A percentile compares a stretch with the other conserved stretches of the same genome.
phyloP scores from a whole-genome alignment of 2,888 invertebrate genomes.

The Polymixis lichenea region DNA sequence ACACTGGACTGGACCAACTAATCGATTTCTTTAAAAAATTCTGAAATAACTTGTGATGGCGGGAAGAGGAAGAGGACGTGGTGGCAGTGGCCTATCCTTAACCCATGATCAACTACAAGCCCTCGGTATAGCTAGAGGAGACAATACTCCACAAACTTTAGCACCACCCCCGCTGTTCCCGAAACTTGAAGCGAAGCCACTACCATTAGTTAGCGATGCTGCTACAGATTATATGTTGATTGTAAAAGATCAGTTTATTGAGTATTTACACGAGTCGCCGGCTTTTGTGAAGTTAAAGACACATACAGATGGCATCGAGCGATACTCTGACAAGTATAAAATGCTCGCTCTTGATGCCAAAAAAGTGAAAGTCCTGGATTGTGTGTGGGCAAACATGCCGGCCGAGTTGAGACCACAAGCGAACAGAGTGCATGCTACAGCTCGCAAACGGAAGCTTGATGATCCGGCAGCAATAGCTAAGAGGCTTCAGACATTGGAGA shows the following conservation, averaged over 20 bases:
- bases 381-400: conserved; percentile 92
- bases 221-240: conserved; percentile 93
- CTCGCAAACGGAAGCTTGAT: conserved; percentile 83
- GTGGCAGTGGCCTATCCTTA: conserved; percentile 87
- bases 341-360: conserved; percentile 87
- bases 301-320: conserved; percentile 87
- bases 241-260: conserved; percentile 93
- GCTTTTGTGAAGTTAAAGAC: conserved; percentile 90
- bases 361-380: conserved; percentile 85
- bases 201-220: conserved; percentile 88
- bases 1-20: fast-evolving
- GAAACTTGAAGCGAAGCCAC: conserved; percentile 90
- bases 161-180: conserved; percentile 91
- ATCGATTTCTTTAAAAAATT: background rate
- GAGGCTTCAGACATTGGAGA: conserved; percentile 92
- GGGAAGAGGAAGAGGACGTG: conserved; percentile 89
- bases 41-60: conserved; percentile 74
- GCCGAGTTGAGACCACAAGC: conserved; percentile 91
- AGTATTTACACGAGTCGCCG: conserved; percentile 93
- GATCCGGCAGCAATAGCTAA: conserved; percentile 83
- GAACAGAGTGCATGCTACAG: conserved; percentile 76
- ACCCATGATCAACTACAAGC: conserved; percentile 91
- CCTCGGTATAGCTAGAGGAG: conserved; percentile 90
- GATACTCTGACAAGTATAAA: conserved; percentile 91
- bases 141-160: conserved; percentile 88